These are phyloP conservation scores for Henricia sp. DNA, from an alignment of 53 echinoderm and acorn worm species.

Conservation along the genomic window DNA sequence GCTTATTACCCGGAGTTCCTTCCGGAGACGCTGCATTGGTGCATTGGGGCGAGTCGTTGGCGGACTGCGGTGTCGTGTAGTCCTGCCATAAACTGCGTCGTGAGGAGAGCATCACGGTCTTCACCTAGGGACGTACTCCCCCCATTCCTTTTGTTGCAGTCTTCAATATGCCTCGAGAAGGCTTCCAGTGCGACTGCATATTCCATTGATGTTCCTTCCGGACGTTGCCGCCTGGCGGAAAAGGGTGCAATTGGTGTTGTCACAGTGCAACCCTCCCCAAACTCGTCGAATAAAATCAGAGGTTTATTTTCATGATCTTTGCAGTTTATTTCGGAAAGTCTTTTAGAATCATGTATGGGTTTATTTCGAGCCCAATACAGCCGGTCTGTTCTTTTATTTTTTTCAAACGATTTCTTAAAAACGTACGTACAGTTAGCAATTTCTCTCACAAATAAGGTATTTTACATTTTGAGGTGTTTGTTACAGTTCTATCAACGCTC, in stretches of 20 bases:
- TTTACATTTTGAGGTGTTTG: no score
- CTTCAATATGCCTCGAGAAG: background rate
- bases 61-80: constrained; percentile 1
- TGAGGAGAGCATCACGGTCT: constrained; percentile 2
- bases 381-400: no score
- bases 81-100: constrained; percentile 32
- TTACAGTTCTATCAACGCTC: no score
- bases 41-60: constrained; percentile 43
- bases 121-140: background rate
- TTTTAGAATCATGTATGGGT: no score
- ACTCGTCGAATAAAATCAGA: background rate
- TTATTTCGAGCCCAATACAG: no score
- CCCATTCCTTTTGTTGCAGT: background rate
- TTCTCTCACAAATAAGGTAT: no score
- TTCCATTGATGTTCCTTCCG: constrained; percentile 4
- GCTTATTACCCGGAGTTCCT: constrained; percentile 5
- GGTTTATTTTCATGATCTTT: no score
- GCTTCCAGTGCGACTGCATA: constrained; percentile 48
- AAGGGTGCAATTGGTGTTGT: constrained; percentile 8
- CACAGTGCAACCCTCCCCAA: background rate
- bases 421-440: no score
- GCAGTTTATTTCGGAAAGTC: no score
- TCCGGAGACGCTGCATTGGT: constrained; percentile 4
- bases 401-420: no score
- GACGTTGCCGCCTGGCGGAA: background rate